These are phyloP conservation scores for Chiloscyllium plagiosum DNA, from an alignment of 2,113 vertebrate genomes.

Conservation along the genomic window DNA sequence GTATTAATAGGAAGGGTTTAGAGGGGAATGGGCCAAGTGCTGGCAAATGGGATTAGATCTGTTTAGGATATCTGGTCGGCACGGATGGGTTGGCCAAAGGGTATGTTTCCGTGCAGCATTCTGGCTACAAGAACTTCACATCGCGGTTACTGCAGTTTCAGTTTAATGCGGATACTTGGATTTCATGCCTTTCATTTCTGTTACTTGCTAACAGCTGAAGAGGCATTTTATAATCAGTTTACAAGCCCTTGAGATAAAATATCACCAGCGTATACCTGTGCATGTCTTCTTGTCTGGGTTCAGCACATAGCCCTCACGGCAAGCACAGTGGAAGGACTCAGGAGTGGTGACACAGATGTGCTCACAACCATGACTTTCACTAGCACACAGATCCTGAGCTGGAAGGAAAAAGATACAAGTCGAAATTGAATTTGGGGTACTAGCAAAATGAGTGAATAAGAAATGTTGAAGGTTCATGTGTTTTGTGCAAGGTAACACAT, in stretches of 20 bases:
- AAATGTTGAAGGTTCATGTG: background rate
- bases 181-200: background rate
- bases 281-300: constrained; percentile 38
- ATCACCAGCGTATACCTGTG: background rate
- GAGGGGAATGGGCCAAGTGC: no score
- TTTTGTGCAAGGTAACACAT: background rate
- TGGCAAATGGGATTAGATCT: no score
- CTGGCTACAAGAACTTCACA: background rate
- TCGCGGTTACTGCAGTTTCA: background rate
- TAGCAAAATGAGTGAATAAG: background rate
- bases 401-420: background rate
- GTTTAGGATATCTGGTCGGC: no score
- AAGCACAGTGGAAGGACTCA: constrained; percentile 13
- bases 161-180: background rate
- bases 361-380: constrained; percentile 6
- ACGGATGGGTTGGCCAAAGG: no score
- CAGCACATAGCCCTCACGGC: constrained; percentile 29
- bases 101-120: background rate
- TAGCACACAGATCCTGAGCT: constrained; percentile 29
- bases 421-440: no score
- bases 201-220: no score
- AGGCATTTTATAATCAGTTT: background rate
- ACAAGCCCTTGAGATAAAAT: background rate
- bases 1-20: no score
- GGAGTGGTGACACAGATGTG: constrained; percentile 12